Base-by-base conservation (phyloP, 1,140 invertebrate genomes). In the Dinothrombium tinctorium region DNA sequence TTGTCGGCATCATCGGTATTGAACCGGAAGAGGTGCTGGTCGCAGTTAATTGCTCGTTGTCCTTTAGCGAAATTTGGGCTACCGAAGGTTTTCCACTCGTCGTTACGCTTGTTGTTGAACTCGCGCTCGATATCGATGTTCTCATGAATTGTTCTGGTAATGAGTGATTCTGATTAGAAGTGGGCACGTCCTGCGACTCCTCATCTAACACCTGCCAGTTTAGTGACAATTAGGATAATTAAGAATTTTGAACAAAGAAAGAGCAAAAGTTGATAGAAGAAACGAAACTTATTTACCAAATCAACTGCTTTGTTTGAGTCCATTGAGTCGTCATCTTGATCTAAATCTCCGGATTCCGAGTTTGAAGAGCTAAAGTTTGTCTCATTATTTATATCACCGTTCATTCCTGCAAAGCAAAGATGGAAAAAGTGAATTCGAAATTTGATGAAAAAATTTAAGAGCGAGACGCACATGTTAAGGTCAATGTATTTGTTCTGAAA, bases 241-340 rank as follows among this genome's bases (percentile, higher is more conserved):
- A 33, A 33, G 6, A 33, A 15, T 9, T 6, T 14, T 33, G 9
- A 15, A 6, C 33, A 33, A 33, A 7, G 8, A 15, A 33, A 3
- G 3, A 9, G 17, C 11, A 4, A 17, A 33, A 33, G 9, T 12
- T 12, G 32, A 6, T 9, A 12, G 14, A 33, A 12, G 17, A 9
- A 0, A 35, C 20, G 14, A 2, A 12, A 36, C 20, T 17, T 21
- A 20, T 22, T 36, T 9, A 36, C 33, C 33, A 36, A 8, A 21
- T 36, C 23, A 21, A 36, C 19, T 22, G 33, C 12, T 36, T 36
- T 36, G 9, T 36, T 22, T 12, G 33, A 36, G 23, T 36, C 33
- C 33, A 36, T 36, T 21, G 33, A 36, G 23, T 36, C 33, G 20
- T 36, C 33, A 2, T 36, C 33, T 6, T 12, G 33, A 2, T 21